Percentiles rank a stretch among this genome's conserved stretches.
These are phyloP conservation scores for Steinernema carpocapsae DNA, from an alignment of 2,888 invertebrate genomes.

Conservation along the genomic window DNA sequence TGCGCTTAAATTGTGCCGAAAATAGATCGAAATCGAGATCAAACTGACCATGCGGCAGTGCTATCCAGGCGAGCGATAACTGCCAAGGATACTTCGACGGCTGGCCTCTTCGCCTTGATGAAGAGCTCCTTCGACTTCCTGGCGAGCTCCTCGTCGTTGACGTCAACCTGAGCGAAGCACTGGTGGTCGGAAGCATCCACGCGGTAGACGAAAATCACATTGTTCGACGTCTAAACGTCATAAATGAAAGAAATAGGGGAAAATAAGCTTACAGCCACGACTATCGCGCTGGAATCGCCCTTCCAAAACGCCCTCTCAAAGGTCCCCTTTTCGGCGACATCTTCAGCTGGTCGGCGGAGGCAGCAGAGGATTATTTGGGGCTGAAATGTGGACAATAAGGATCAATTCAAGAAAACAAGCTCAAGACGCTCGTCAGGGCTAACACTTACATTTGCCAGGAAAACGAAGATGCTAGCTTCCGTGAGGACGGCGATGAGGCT, in stretches of 20 bases:
- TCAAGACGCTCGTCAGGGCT: no score
- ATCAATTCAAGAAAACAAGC: not conserved
- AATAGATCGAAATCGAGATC: not conserved
- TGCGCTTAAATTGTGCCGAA: not conserved
- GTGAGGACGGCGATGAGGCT: conserved; percentile 58
- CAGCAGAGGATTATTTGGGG: conserved; percentile 61
- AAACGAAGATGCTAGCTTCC: conserved; percentile 55
- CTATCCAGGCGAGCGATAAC: conserved; percentile 63
- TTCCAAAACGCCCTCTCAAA: conserved; percentile 60
- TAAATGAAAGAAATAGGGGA: conserved; percentile 5
- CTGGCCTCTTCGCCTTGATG: conserved; percentile 49
- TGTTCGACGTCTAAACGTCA: conserved; percentile 58
- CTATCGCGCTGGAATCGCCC: conserved; percentile 59
- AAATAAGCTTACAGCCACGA: conserved; percentile 55
- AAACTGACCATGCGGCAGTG: conserved; percentile 58
- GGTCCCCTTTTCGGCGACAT: conserved; percentile 56
- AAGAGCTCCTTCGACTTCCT: conserved; percentile 53
- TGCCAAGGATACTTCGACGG: conserved; percentile 52
- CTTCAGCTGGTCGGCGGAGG: conserved; percentile 49
- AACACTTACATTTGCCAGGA: conserved; percentile 60
- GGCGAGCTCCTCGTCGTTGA: conserved; percentile 44
- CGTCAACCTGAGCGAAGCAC: conserved; percentile 59
- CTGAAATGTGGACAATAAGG: conserved; percentile 48
- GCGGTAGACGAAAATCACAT: conserved; percentile 60
- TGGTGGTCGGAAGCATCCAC: conserved; percentile 51